Evolutionary conservation across 2,888 invertebrate genomes (phyloP), one percentile per base, ranked within the genome.

Genomic region (Synanthedon tipuliformis): DNA sequence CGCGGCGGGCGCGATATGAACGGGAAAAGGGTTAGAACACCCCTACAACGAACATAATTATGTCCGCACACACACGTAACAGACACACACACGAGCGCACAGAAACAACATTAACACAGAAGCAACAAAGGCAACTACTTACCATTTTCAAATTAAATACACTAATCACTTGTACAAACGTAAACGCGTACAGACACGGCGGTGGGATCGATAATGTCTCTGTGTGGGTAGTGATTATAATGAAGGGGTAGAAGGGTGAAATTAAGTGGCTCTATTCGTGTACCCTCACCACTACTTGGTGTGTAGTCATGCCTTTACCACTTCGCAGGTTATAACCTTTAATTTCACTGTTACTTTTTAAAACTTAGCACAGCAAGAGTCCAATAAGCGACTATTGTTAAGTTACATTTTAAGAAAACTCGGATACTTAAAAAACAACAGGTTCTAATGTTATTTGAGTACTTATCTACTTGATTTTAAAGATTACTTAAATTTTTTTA

Each of bases 131-230:
- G 79, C 78, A 83, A 86, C 86, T 86, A 84, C 86, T 87, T 86
- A 86, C 82, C 87, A 84, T 86, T 86, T 86, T 87, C 86, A 84
- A 87, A 87, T 87, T 85, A 87, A 86, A 85, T 84, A 86, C 86
- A 86, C 86, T 87, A 87, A 87, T 86, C 85, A 86, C 84, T 81
- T 80, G 81, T 83, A 81, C 82, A 82, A 81, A 80, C 80, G 77
- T 70, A 67, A 18, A 56, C 56, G 77, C 75, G 71, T 79, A 75
- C 69, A 71, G 68, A 84, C 69, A 77, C 68, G 64, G 58, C 56
- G 61, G 55, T 53, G 54, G 69, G 85, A 82, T 85, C 86, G 84
- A 85, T 85, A 85, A 59, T 78, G 70, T 71, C 68, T 72, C 57
- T 81, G 50, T 50, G 50, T 40, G 50, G 10, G 50, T 41, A 53